Base-by-base conservation (phyloP, 2,888 invertebrate genomes). In the Linyphia triangularis region DNA sequence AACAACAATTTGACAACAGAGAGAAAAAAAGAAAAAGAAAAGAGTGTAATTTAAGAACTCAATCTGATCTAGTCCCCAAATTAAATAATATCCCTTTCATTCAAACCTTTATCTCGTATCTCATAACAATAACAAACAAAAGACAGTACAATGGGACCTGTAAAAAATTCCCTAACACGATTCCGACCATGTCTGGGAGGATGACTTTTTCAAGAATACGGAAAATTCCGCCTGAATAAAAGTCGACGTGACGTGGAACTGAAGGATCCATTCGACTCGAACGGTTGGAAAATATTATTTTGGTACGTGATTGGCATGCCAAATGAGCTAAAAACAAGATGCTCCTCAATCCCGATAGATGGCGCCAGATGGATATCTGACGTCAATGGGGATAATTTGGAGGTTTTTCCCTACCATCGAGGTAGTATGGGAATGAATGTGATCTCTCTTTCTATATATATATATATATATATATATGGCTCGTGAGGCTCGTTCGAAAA, bases 251-350 rank as follows among this genome's bases (percentile, higher is more conserved):
- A 72, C 13, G n/a, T 40, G 72, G 63, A 72, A 40, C 72, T 67
- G 43, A 82, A 82, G 82, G 16, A 28, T 28, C 40, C 59, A 40
- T 43, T 82, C 72, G 72, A 37, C 43, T 63, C 43, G 26, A 82
- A 65, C 69, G 22, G 72, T 22, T 51, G 43, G 70, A 43, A 82
- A 82, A 82, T 82, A 82, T 82, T 82, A 82, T 82, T 82, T 82
- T 72, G 63, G 51, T n/a, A 82, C 82, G 82, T 82, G 82, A 61
- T 61, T 37, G 61, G 82, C 61, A 72, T 82, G 37, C 61, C 28
- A 33, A 72, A 72, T 33, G 26, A 26, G 59, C 19, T 22, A 22
- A 81, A 81, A 81, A 7, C 10, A 57, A 69, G 59, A 69, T 22
- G 28, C 10, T 19, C 5, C 51, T 13, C 30, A 22, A 28, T 43